Base-by-base conservation (phyloP, 2,888 invertebrate genomes). In the Aporophyla lueneburgensis region DNA sequence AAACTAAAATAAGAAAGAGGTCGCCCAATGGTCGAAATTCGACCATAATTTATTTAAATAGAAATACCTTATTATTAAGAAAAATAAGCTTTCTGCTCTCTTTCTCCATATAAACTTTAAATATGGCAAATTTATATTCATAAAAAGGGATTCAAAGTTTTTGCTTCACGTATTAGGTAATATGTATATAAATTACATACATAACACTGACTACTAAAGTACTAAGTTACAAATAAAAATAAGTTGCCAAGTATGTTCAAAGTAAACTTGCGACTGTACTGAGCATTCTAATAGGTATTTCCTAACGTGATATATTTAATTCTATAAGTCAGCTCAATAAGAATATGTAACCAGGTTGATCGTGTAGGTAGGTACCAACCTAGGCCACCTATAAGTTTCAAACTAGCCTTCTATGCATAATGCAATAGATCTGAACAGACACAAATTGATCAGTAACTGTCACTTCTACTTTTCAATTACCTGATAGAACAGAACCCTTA, bases 381-480 rank as follows among this genome's bases (percentile, higher is more conserved):
- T 54, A 65, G 68, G 6, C 59, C 78, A 27, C 19, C n/a, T 65
- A 65, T 76, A 16, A 58, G 68, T 80, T 67, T 54, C 56, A 61
- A 54, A 80, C 56, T 54, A 67, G 46, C 59, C 65, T 76, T 66
- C 9, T 12, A 79, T 77, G 65, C 46, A 71, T 83, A 80, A 73
- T 85, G 70, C 70, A 85, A 72, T 40, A 73, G 78, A 85, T 82
- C 78, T 43, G 24, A 63, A 49, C 21, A 54, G 82, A 73, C 86
- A 77, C 54, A 68, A 77, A 85, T 82, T 82, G 78, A 33, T 63
- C 43, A 24, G 53, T 68, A 71, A 73, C 83, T 77, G 71, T 68
- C 78, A 73, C 63, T 65, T 85, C 83, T 21, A 78, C 63, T 85
- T 73, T 77, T 77, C 46, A 81, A 49, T 81, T 33, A 61, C 19